Evolutionary conservation across 1,140 invertebrate species (phyloP).

Genomic region (Luehdorfia chinensis): DNA sequence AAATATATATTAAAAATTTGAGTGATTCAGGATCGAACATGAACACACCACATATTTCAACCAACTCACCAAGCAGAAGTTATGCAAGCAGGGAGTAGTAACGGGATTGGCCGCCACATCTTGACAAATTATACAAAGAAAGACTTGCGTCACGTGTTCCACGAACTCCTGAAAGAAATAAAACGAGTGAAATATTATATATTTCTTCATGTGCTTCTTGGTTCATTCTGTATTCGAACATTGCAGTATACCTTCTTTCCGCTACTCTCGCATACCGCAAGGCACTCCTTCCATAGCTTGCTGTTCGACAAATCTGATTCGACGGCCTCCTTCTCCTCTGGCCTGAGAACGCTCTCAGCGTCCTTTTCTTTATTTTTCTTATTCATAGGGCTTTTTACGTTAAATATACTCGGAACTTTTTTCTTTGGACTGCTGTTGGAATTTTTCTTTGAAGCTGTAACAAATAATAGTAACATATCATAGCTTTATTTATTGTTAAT

Average conservation of each 20-base stretch:
- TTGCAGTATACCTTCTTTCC: slow-evolving; percentile 74
- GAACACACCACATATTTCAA: too few species aligned
- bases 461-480: too few species aligned
- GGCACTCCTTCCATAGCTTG: slow-evolving; percentile 84
- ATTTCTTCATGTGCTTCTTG: too few species aligned
- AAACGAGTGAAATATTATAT: too few species aligned
- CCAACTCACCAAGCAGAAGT: slow-evolving; percentile 83
- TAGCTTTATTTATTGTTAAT: too few species aligned
- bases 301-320: slow-evolving; percentile 79
- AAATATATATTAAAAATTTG: too few species aligned
- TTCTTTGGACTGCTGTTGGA: slow-evolving; percentile 27
- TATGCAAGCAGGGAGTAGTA: slow-evolving; percentile 87
- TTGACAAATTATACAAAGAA: slow-evolving; percentile 90
- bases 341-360: slow-evolving; percentile 22
- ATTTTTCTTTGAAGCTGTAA: slow-evolving; percentile 17
- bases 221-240: too few species aligned
- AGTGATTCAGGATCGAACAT: too few species aligned
- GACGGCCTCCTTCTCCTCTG: slow-evolving; percentile 77
- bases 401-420: slow-evolving; percentile 35
- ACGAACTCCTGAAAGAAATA: slow-evolving; percentile 78
- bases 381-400: slow-evolving; percentile 27
- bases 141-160: slow-evolving; percentile 81
- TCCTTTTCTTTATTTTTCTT: slow-evolving; percentile 31
- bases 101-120: slow-evolving; percentile 85
- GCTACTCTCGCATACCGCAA: slow-evolving; percentile 54